phyloP scores from a whole-genome alignment of 2,113 vertebrate genomes.

The Buteo buteo region DNA sequence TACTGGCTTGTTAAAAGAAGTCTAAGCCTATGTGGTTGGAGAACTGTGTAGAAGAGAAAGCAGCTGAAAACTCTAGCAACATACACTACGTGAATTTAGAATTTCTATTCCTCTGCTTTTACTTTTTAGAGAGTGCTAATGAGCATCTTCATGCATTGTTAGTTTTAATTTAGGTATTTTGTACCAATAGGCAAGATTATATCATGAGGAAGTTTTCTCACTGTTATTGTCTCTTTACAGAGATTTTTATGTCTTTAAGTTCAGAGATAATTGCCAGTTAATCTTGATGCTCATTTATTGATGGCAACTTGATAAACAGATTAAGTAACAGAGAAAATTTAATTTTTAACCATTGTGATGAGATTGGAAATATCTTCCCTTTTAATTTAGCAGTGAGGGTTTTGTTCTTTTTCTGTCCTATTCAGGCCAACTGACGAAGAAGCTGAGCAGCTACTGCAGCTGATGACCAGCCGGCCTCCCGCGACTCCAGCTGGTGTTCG shows the following conservation, averaged over 20 bases:
- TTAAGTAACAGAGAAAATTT: not conserved
- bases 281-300: not conserved
- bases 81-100: rapidly evolving
- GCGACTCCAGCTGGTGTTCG: conserved; percentile 95
- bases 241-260: not conserved
- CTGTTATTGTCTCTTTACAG: not conserved
- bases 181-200: not conserved
- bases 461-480: conserved; percentile 96
- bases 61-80: not conserved
- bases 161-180: not conserved
- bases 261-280: not conserved
- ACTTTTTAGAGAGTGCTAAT: not conserved
- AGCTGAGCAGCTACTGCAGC: conserved; percentile 90
- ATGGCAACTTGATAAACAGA: not conserved
- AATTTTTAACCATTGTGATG: not conserved
- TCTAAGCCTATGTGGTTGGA: not conserved
- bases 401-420: not conserved
- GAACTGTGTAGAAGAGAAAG: not conserved
- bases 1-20: not conserved
- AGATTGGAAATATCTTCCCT: not conserved
- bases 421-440: conserved; percentile 95
- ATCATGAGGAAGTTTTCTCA: not conserved
- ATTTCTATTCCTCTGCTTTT: not conserved
- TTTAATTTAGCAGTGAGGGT: not conserved
- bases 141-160: not conserved